A percentile compares a stretch with the other conserved stretches of the same genome.
These are phyloP conservation scores for Rhodeus uyekii DNA, from an alignment of 2,797 vertebrate genomes.

Conservation along the genomic window DNA sequence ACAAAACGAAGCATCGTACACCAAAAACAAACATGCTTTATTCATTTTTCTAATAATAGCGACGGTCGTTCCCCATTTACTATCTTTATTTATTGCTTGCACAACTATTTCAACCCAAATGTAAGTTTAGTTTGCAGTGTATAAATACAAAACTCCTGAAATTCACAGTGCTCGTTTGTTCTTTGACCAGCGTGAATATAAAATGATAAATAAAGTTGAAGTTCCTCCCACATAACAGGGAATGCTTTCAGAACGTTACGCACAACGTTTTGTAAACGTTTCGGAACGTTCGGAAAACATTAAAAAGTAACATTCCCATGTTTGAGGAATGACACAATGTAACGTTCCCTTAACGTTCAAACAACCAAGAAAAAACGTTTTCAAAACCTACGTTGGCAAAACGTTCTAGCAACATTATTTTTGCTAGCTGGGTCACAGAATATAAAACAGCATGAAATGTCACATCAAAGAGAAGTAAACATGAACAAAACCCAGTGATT, in stretches of 20 bases:
- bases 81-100: not conserved
- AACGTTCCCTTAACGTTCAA: not conserved
- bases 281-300: not conserved
- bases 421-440: not conserved
- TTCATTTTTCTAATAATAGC: not conserved
- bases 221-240: not conserved
- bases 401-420: not conserved
- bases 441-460: conserved; percentile 9
- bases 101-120: not conserved
- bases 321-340: not conserved
- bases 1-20: not conserved
- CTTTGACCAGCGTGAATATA: not conserved
- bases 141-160: not conserved
- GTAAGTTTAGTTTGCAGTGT: not conserved
- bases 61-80: not conserved
- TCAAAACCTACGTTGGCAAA: not conserved
- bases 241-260: not conserved
- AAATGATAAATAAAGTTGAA: conserved; percentile 7
- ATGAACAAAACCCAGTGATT: not conserved
- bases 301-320: not conserved
- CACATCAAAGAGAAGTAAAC: not conserved
- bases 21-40: not conserved
- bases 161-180: not conserved
- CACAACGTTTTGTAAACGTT: not conserved
- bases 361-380: not conserved